phyloP scores from a whole-genome alignment of 2,888 invertebrate species.

The Liopterus haemorrhoidalis region DNA sequence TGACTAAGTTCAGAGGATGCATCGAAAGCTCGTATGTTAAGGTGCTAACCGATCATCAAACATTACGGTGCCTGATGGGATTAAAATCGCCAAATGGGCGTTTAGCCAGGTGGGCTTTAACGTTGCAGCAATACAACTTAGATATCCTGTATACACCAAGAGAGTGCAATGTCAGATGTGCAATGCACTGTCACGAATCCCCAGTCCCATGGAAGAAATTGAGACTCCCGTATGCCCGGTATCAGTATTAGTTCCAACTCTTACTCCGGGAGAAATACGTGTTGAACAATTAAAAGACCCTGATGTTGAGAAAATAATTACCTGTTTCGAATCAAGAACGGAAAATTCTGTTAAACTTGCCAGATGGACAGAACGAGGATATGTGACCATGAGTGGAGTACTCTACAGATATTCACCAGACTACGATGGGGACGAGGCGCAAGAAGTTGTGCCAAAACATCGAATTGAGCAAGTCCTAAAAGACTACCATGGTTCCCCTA shows the following conservation, averaged over 20 bases:
- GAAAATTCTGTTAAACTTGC: background rate
- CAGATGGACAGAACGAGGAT: no score
- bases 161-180: constrained; percentile 37
- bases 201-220: constrained; percentile 1
- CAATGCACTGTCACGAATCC: constrained; percentile 37
- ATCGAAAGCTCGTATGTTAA: constrained; percentile 18
- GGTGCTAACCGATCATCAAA: constrained; percentile 41
- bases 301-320: background rate
- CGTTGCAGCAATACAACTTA: constrained; percentile 39
- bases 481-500: constrained; percentile 20
- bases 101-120: no score
- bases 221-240: no score
- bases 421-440: no score
- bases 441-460: no score
- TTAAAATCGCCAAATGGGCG: constrained; percentile 42
- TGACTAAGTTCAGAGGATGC: constrained; percentile 34
- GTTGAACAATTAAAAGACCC: background rate
- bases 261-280: background rate
- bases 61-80: constrained; percentile 42
- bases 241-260: no score
- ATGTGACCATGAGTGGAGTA: no score
- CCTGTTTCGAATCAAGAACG: background rate
- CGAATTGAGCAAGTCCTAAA: no score
- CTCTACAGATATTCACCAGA: no score
- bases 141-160: constrained; percentile 39